phyloP scores from a whole-genome alignment of 2,797 vertebrate species.

The Gobionotothen gibberifrons region DNA sequence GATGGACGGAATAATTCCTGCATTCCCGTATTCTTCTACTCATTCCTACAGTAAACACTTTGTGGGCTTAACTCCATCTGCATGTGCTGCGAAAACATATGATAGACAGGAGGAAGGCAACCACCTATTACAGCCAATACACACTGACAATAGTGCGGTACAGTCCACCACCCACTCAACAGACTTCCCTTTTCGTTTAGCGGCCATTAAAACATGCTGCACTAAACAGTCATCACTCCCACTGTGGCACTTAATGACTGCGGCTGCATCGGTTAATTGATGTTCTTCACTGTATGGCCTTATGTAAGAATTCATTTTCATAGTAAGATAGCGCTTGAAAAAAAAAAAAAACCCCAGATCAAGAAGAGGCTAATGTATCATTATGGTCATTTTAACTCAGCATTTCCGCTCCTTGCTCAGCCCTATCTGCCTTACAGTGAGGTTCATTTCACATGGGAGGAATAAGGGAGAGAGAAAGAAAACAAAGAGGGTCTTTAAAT shows the following conservation, averaged over 20 bases:
- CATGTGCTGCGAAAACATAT: constrained; percentile 1
- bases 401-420: constrained; percentile 33
- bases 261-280: constrained; percentile 36
- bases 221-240: constrained; percentile 52
- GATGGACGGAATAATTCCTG: constrained; percentile 35
- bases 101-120: constrained; percentile 21
- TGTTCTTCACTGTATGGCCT: constrained; percentile 22
- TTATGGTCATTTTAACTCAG: constrained; percentile 34
- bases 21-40: constrained; percentile 72
- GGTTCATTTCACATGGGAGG: constrained; percentile 48
- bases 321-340: constrained; percentile 29
- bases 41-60: constrained; percentile 71
- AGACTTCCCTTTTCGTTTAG: constrained; percentile 57
- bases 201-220: constrained; percentile 60
- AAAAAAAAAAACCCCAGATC: constrained; percentile 23
- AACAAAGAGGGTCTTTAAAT: constrained; percentile 75
- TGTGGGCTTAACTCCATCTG: constrained; percentile 11
- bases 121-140: constrained; percentile 39
- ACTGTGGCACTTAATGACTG: constrained; percentile 49
- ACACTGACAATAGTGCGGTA: constrained; percentile 32
- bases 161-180: constrained; percentile 53
- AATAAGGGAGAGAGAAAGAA: constrained; percentile 44
- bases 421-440: constrained; percentile 23
- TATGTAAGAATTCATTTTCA: constrained; percentile 45
- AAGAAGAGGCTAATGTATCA: constrained; percentile 46